Evolutionary conservation across 2,113 vertebrate genomes (phyloP).

Genomic region (Mormyrus lacerda): DNA sequence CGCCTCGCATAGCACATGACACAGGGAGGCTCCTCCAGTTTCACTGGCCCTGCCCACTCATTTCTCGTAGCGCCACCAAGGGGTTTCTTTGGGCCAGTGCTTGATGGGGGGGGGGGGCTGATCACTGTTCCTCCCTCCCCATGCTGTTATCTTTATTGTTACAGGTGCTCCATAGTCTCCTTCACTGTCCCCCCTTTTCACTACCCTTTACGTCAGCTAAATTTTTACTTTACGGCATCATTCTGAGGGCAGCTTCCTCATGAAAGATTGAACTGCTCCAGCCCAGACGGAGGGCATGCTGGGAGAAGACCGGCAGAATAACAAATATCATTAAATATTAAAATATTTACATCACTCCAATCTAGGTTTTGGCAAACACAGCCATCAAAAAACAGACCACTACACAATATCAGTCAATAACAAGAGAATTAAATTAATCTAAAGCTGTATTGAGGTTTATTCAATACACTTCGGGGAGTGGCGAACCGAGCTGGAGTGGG

Average conservation of each 20-base stretch:
- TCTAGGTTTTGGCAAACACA: not conserved
- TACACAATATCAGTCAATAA: not conserved
- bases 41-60: not conserved
- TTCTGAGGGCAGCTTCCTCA: not conserved
- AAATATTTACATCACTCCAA: not conserved
- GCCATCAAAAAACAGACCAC: not conserved
- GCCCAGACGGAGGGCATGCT: constrained; percentile 8
- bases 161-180: not conserved
- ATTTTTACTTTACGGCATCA: not conserved
- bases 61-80: not conserved
- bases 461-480: not conserved
- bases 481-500: not conserved
- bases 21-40: not conserved
- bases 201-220: not conserved
- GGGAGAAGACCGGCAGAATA: not conserved
- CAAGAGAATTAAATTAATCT: not conserved
- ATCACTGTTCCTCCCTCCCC: not conserved
- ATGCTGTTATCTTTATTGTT: not conserved
- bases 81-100: not conserved
- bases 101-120: not conserved
- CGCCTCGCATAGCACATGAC: not conserved
- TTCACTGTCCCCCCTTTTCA: not conserved
- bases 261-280: not conserved
- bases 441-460: not conserved
- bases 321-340: not conserved